These are phyloP conservation scores for Augochlora pura DNA, from an alignment of 1,140 invertebrate genomes.

Conservation along the genomic window DNA sequence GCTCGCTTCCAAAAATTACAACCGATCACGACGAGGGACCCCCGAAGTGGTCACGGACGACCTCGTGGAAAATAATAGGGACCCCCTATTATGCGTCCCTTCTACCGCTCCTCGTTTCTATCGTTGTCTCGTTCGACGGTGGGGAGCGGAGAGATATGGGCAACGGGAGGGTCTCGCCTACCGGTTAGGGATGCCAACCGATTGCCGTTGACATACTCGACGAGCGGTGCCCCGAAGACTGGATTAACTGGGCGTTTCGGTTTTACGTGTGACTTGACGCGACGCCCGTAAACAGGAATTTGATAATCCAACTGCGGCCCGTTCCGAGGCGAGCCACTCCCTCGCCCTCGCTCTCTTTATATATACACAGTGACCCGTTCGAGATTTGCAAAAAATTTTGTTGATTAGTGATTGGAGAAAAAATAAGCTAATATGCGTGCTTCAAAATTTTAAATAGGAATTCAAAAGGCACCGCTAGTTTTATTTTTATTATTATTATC, in stretches of 20 bases:
- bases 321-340: neutral
- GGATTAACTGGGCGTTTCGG: conserved; percentile 30
- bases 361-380: no score
- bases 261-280: conserved; percentile 41
- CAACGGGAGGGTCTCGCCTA: conserved; percentile 36
- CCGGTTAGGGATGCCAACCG: conserved; percentile 22
- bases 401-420: no score
- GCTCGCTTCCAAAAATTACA: conserved; percentile 72
- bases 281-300: conserved; percentile 37
- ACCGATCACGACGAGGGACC: conserved; percentile 54
- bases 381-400: no score
- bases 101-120: neutral
- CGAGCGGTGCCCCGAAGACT: conserved; percentile 33
- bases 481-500: no score
- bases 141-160: neutral
- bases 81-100: neutral
- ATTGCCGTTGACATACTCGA: conserved; percentile 49
- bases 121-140: conserved; percentile 19
- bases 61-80: conserved; percentile 65
- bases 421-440: no score
- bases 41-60: conserved; percentile 59
- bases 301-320: conserved; percentile 24
- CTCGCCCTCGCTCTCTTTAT: no score
- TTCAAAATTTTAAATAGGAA: no score
- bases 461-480: no score